Conservation (phyloP, 1,140 invertebrate species). For the Doryteuthis pealeii region DNA sequence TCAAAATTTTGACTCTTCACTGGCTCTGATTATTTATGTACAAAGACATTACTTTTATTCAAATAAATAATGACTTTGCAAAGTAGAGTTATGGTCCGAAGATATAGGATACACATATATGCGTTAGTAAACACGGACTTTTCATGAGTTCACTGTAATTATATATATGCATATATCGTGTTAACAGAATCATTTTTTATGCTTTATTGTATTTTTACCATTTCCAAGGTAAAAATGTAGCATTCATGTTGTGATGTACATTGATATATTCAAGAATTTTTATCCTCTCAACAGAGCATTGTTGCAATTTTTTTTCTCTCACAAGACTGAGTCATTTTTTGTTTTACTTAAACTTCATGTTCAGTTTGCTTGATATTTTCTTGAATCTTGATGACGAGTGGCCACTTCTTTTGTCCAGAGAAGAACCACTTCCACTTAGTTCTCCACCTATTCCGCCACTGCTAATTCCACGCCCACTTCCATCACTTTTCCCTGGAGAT, state of each 20-base stretch:
- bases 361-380: background rate
- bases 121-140: background rate
- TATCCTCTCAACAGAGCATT: background rate
- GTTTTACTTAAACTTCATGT: slow-evolving; percentile 2
- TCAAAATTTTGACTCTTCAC: no score
- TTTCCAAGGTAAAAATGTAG: background rate
- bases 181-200: background rate
- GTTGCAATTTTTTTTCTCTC: background rate
- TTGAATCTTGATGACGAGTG: background rate
- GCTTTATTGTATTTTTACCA: background rate
- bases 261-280: background rate
- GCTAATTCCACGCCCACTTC: background rate
- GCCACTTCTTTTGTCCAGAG: background rate
- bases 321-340: background rate
- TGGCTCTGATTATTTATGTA: no score
- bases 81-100: no score
- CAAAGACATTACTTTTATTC: no score
- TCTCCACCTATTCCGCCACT: background rate
- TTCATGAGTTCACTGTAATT: background rate
- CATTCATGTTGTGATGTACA: background rate
- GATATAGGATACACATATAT: no score
- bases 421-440: slow-evolving; percentile 6
- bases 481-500: background rate
- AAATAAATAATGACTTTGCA: no score
- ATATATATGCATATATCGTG: background rate